phyloP scores from a whole-genome alignment of 2,113 vertebrate species.

The Triplophysa rosa region DNA sequence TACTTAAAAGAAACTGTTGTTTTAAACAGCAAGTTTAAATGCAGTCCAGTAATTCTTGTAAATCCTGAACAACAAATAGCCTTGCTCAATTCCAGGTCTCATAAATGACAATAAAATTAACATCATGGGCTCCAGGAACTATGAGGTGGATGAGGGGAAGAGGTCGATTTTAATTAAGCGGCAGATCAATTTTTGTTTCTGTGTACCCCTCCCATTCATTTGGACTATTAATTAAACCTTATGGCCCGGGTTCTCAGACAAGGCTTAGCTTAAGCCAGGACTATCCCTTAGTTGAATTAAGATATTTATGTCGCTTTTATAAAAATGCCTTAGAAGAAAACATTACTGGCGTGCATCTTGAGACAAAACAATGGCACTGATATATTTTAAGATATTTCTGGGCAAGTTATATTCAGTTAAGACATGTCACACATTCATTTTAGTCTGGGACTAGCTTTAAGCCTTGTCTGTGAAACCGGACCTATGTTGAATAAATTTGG shows the following conservation, averaged over 20 bases:
- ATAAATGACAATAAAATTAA: conserved; percentile 29
- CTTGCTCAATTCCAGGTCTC: conserved; percentile 25
- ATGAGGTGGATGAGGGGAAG: not conserved
- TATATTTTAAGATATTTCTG: too few relatives aligned
- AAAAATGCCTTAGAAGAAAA: too few relatives aligned
- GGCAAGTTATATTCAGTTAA: too few relatives aligned
- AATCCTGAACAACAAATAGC: conserved; percentile 2
- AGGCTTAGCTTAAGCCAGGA: too few relatives aligned
- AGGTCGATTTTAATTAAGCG: conserved; percentile 58
- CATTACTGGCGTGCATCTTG: too few relatives aligned
- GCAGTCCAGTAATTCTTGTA: conserved; percentile 3
- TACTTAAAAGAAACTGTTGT: not conserved
- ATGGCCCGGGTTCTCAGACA: too few relatives aligned
- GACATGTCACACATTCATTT: too few relatives aligned
- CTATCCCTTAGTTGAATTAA: too few relatives aligned
- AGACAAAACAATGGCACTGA: too few relatives aligned
- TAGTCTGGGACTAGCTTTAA: too few relatives aligned
- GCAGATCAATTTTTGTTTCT: conserved; percentile 55
- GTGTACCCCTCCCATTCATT: conserved; percentile 48
- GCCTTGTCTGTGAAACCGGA: too few relatives aligned
- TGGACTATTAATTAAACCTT: conserved; percentile 6
- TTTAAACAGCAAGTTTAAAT: not conserved
- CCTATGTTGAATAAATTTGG: not conserved
- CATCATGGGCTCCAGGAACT: conserved; percentile 13
- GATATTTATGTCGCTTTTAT: too few relatives aligned